These are phyloP conservation scores for Diarsia dahlii DNA, from an alignment of 2,888 invertebrate species.

Conservation along the genomic window DNA sequence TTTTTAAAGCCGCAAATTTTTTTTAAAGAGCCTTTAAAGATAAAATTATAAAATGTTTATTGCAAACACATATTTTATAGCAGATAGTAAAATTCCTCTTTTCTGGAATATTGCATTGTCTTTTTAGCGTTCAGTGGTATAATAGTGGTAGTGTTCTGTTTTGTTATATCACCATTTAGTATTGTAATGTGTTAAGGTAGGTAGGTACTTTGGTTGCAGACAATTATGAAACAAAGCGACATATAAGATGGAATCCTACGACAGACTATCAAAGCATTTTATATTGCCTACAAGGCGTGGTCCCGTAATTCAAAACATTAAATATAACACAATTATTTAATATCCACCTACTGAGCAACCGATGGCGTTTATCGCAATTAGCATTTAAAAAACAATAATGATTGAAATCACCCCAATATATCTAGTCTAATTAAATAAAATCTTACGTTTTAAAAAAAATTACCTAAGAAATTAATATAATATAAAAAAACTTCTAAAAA, in stretches of 20 bases:
- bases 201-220: neutral
- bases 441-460: too few species aligned
- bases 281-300: too few species aligned
- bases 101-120: neutral
- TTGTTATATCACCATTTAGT: neutral
- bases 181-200: neutral
- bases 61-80: slow-evolving; percentile 4
- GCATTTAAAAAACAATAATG: too few species aligned
- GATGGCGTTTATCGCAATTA: too few species aligned
- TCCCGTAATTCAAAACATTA: too few species aligned
- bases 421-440: too few species aligned
- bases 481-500: too few species aligned
- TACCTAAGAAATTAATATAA: too few species aligned
- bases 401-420: too few species aligned
- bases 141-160: too few species aligned
- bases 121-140: neutral
- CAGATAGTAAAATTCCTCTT: neutral
- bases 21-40: slow-evolving; percentile 1
- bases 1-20: slow-evolving; percentile 9
- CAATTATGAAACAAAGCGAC: neutral
- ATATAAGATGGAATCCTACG: neutral
- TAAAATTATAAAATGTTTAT: slow-evolving; percentile 22
- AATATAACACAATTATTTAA: too few species aligned
- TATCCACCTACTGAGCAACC: too few species aligned
- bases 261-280: neutral